Evolutionary conservation across 2,113 vertebrate species (phyloP), one percentile per base, ranked within the genome.

Genomic region (Cathartes aura): DNA sequence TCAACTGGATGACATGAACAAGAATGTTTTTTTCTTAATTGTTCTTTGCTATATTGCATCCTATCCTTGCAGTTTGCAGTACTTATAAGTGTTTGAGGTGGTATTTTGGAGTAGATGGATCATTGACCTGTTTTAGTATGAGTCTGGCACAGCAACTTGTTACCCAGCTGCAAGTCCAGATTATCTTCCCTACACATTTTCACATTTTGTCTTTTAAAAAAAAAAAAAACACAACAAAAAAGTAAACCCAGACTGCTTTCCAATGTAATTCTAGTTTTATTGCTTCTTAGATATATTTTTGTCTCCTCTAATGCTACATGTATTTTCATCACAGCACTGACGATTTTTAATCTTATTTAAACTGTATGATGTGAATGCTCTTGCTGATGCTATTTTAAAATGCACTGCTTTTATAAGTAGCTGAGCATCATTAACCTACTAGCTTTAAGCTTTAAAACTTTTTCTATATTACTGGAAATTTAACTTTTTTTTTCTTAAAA

Each of bases 321-420:
- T 30, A 6, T 79, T 94, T 96, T 91, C 12, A 60, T 70, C 23
- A 89, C 13, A 76, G 2, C 2, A 48, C 8, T 79, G 20, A 63
- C 63, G 6, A 66, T 70, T 92, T 87, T 95, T n/a, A n/a, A 64
- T 75, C n/a, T 89, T 83, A 82, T 89, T 90, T 45, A 90, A 93
- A 76, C 9, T 56, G 1, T 11, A 59, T 75, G 13, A 30, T 87
- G 20, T 64, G 48, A 52, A 93, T 64, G 15, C 0, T 82, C 13
- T 79, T 78, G 11, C 40, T 81, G 14, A 63, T 67, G 30, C 3
- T 58, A 24, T 79, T 70, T 40, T 67, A 79, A 94, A 96, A 90
- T 85, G 15, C 13, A 36, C 23, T 81, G 24, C 2, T 68, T 68
- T 71, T 68, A n/a, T 87, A 91, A 63, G 58, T 47, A 89, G 47